These are phyloP conservation scores for Porites rus DNA, from an alignment of 92 coral and sea anemone genomes.

Conservation along the genomic window DNA sequence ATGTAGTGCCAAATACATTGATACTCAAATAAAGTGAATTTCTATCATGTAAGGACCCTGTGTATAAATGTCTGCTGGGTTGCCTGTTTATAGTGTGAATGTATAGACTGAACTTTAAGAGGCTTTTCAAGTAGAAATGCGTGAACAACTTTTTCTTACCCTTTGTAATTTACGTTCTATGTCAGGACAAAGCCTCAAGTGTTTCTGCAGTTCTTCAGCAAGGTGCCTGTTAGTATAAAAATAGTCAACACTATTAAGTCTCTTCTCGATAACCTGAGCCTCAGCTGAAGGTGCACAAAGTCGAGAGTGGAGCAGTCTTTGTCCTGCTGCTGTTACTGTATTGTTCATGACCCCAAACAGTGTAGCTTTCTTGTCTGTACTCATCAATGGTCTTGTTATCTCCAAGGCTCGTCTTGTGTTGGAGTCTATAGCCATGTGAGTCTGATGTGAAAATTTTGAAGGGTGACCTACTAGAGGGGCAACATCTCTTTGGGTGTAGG, in stretches of 20 bases:
- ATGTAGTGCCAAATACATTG: too few species aligned
- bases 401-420: conserved; percentile 81
- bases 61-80: too few species aligned
- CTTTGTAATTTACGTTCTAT: conserved; percentile 83
- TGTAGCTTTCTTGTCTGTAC: conserved; percentile 82
- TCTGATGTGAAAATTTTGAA: conserved; percentile 72
- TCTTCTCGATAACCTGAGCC: conserved; percentile 49
- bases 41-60: too few species aligned
- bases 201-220: conserved; percentile 76
- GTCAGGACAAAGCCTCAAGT: conserved; percentile 78
- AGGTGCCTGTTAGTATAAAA: conserved; percentile 70
- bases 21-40: too few species aligned
- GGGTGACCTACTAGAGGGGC: conserved; percentile 81
- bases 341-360: conserved; percentile 85
- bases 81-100: too few species aligned
- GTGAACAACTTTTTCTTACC: conserved; percentile 32
- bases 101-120: too few species aligned
- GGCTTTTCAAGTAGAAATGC: too few species aligned
- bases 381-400: conserved; percentile 78
- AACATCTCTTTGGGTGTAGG: conserved; percentile 79
- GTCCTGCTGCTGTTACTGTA: conserved; percentile 82
- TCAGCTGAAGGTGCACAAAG: conserved; percentile 85
- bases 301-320: conserved; percentile 70
- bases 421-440: conserved; percentile 90
- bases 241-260: conserved; percentile 76